Evolutionary conservation across 1,140 invertebrate genomes (phyloP), one percentile per base, ranked within the genome.

Genomic region (Ooceraea biroi): DNA sequence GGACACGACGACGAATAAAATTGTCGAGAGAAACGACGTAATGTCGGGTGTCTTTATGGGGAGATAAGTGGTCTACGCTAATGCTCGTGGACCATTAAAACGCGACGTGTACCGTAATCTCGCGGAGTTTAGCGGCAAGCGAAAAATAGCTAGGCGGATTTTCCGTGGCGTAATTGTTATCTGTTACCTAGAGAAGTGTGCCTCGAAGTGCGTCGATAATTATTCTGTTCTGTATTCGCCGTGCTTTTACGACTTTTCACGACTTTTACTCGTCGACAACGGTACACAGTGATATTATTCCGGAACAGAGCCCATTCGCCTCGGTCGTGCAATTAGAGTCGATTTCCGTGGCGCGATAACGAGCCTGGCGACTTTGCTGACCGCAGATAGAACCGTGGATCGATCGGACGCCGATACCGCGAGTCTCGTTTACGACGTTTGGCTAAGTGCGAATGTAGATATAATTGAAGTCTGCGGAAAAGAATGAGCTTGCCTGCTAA

Each of bases 1-100:
- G 14, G 11, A 50, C 48, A 10, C 22, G 22, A 61, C 36, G 46
- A 44, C 44, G 82, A 80, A 87, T 85, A 88, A 88, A 85, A 88
- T 88, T 58, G 76, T 85, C 76, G 36, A 61, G 50, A 63, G 19
- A 3, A 25, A 82, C 46, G 73, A 76, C 55, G 69, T 83, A 84
- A 86, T 65, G 74, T 80, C 78, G 68, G 63, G 41, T 84, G 84
- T 89, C 71, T 89, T 87, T 85, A 86, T 58, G 63, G 74, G 69
- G 44, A 80, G 80, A 77, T 82, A 89, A 89, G 80, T 86, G 88
- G 63, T 60, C 55, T 22, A 57, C 63, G 87, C 58, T 88, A 88
- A 89, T 89, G 84, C 73, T 74, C 77, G 73, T 68, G 25, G 69
- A 58, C 68, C 87, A 88, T 89, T 89, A 89, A 89, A 84, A 83